Percentiles rank a stretch among this genome's conserved stretches.
Conservation (phyloP, 2,888 invertebrate genomes). For the Conchocele bisecta region DNA sequence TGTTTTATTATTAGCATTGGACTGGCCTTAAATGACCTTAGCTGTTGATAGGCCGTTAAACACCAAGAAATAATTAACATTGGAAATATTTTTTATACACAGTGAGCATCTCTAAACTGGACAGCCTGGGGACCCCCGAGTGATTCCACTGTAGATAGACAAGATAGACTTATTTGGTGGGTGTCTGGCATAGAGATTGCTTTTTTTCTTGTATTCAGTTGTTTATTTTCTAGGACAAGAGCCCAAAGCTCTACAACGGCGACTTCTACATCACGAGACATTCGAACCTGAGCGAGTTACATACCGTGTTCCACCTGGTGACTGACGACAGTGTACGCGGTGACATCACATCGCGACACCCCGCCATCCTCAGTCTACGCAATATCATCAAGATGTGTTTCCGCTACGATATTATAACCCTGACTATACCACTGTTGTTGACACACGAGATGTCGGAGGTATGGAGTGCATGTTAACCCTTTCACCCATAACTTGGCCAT, state of each 20-base stretch:
- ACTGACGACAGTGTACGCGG: conserved; percentile 88
- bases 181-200: too few relatives aligned
- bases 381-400: conserved; percentile 98
- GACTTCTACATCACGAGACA: conserved; percentile 85
- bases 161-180: too few relatives aligned
- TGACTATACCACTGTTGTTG: conserved; percentile 96
- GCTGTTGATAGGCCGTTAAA: too few relatives aligned
- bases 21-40: too few relatives aligned
- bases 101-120: too few relatives aligned
- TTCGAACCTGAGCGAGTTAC: conserved; percentile 96
- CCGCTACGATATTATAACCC: conserved; percentile 94
- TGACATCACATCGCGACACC: conserved; percentile 98
- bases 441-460: conserved; percentile 97
- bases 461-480: conserved; percentile 59
- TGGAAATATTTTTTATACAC: too few relatives aligned
- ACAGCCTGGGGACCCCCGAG: too few relatives aligned
- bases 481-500: too few relatives aligned
- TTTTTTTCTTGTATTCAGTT: not conserved
- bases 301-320: conserved; percentile 97
- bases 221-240: conserved; percentile 66
- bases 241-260: conserved; percentile 71
- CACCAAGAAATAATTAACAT: too few relatives aligned
- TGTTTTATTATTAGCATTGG: too few relatives aligned
- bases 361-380: conserved; percentile 95
- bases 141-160: too few relatives aligned